Evolutionary conservation across 2,113 vertebrate genomes (phyloP), one percentile per base, ranked within the genome.

Genomic region (Candoia aspera): DNA sequence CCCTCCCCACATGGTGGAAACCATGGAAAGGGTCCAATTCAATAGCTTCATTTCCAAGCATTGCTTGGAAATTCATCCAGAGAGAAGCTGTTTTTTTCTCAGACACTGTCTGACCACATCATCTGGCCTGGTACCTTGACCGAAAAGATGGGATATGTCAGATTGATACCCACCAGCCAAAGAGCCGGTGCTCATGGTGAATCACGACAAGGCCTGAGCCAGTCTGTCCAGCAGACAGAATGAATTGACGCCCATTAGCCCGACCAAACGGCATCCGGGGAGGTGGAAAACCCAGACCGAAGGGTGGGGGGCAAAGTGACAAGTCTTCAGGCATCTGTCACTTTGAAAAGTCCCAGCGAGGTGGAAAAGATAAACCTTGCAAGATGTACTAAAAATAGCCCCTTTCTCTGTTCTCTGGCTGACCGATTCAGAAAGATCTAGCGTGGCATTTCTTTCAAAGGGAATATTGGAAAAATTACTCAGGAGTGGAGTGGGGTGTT

Each of bases 121-220:
- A 90, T 95, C 91, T 90, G 91, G 93, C 94, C 90, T 59, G 79
- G 92, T 60, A 64, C 94, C n/a, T 64, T 0, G 68, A 90, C 57
- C 42, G 93, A 17, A 62, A 79, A 91, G 94, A 96, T 95, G 93
- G 95, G 92, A 85, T 94, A 60, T 60, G 93, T 96, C 94, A 94
- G 29, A 62, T 55, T 89, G 92, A 93, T 88, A 92, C 91, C 94
- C 73, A 79, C 86, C 86, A 89, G 89, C 87, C 9, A 23, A 26
- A 42, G 33, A 17, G 90, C 19, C 8, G 17, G 11, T 88, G 88
- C 96, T 94, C 94, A 85, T 91, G 92, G 95, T 92, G 96, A 95
- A 49, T 5, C 85, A 33, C 87, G 97, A 97, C 96, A 55, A 89
- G 95, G 96, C 97, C 96, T 89, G 21, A 84, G 37, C 85, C 93